phyloP scores from a whole-genome alignment of 2,113 vertebrate species.

The Scartelaos histophorus region DNA sequence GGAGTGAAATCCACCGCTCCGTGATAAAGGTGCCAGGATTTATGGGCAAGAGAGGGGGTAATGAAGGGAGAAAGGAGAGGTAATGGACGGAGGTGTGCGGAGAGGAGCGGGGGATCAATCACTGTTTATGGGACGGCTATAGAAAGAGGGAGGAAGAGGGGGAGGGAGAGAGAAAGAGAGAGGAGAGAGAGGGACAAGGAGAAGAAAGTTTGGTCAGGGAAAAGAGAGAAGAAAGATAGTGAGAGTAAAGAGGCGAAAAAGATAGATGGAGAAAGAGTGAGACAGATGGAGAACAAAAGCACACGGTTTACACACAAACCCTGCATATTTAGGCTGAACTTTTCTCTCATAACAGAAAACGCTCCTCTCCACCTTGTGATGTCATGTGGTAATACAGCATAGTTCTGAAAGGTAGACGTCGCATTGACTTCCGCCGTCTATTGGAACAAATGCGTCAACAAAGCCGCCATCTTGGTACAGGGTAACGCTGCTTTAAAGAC shows the following conservation, averaged over 20 bases:
- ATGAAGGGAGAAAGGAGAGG: conserved; percentile 35
- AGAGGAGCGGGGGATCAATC: conserved; percentile 49
- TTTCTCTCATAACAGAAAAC: too few relatives aligned
- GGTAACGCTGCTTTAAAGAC: too few relatives aligned
- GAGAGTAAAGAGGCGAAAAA: neutral
- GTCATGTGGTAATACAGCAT: too few relatives aligned
- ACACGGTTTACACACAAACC: too few relatives aligned
- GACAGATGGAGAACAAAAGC: too few relatives aligned
- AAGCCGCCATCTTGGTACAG: too few relatives aligned
- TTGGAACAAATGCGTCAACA: too few relatives aligned
- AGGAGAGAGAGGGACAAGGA: neutral
- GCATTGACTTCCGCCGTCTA: too few relatives aligned
- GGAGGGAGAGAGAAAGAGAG: neutral
- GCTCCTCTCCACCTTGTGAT: too few relatives aligned
- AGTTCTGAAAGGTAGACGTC: too few relatives aligned
- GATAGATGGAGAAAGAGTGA: too few relatives aligned
- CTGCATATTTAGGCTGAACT: too few relatives aligned
- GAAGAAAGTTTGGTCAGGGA: neutral
- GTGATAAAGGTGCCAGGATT: conserved; percentile 33
- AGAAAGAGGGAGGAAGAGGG: neutral
- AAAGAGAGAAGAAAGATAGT: neutral
- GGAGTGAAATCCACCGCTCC: neutral
- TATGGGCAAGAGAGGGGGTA: conserved; percentile 34
- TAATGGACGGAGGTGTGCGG: conserved; percentile 31
- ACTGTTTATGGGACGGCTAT: conserved; percentile 57